phyloP scores from a whole-genome alignment of 2,797 vertebrate species.

The Echeneis naucrates region DNA sequence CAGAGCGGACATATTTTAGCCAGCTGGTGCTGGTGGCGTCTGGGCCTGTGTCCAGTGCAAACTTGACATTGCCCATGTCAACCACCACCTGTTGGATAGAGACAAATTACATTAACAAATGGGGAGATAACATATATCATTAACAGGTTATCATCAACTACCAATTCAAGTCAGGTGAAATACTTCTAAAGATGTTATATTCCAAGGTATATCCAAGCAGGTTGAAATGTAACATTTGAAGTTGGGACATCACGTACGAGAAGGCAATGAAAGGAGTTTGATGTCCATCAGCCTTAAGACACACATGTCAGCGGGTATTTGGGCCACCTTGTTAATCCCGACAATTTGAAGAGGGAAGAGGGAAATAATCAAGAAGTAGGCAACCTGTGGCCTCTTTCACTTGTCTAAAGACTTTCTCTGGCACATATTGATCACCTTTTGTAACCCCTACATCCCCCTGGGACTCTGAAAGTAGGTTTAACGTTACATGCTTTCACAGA shows the following conservation, averaged over 20 bases:
- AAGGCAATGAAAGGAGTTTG: slow-evolving; percentile 35
- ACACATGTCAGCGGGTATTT: slow-evolving; percentile 62
- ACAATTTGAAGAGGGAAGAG: slow-evolving; percentile 57
- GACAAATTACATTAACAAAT: slow-evolving; percentile 22
- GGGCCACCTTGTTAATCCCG: slow-evolving; percentile 63
- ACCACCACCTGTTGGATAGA: slow-evolving; percentile 87
- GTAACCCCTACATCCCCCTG: slow-evolving; percentile 68
- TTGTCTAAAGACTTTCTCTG: slow-evolving; percentile 79
- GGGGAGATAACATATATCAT: not conserved
- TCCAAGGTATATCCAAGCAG: not conserved
- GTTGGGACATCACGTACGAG: not conserved
- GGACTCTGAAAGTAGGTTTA: slow-evolving; percentile 67
- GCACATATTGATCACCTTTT: slow-evolving; percentile 81
- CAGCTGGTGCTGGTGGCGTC: slow-evolving; percentile 87
- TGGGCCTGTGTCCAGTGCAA: slow-evolving; percentile 86
- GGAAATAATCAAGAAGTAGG: slow-evolving; percentile 54
- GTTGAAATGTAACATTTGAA: slow-evolving; percentile 5
- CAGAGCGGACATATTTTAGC: slow-evolving; percentile 94
- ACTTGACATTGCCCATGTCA: slow-evolving; percentile 90
- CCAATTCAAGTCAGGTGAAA: not conserved
- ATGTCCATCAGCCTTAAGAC: slow-evolving; percentile 55
- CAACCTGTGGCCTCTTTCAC: slow-evolving; percentile 77
- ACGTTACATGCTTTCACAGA: slow-evolving; percentile 73
- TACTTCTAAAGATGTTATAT: not conserved
- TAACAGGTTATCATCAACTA: not conserved